A percentile compares a stretch with the other conserved stretches of the same genome.
phyloP scores from a whole-genome alignment of 2,113 vertebrate species.

The Butastur rufipennis region DNA sequence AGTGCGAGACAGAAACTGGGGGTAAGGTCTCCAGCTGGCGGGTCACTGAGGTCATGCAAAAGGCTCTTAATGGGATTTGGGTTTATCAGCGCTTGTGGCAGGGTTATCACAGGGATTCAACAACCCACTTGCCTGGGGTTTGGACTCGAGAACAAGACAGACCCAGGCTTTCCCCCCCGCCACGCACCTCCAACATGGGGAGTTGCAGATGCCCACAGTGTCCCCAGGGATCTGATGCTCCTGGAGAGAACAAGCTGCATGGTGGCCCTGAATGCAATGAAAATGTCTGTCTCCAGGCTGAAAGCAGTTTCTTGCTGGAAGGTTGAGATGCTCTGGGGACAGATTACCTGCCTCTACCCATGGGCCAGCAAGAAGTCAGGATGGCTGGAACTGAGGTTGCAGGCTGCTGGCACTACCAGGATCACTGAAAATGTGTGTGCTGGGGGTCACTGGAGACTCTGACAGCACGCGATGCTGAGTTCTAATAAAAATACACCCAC shows the following conservation, averaged over 20 bases:
- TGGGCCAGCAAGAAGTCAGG: neutral
- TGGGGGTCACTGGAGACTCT: neutral
- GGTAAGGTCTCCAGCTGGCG: neutral
- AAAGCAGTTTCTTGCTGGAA: neutral
- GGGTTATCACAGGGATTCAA: neutral
- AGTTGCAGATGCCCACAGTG: neutral
- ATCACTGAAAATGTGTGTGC: neutral
- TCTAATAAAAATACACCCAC: neutral
- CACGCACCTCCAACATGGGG: accelerated
- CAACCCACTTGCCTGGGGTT: neutral
- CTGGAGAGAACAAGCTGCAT: neutral
- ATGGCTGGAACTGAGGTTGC: neutral
- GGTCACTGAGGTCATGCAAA: neutral
- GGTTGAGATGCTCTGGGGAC: neutral
- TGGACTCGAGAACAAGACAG: neutral
- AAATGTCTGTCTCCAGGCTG: neutral
- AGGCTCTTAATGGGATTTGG: neutral
- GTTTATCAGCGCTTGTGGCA: neutral
- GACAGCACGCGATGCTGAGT: neutral
- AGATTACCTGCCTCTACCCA: neutral
- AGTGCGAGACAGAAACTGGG: accelerated
- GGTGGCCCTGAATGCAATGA: neutral
- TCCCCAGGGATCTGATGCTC: neutral
- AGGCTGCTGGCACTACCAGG: neutral
- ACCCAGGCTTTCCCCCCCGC: neutral